Percentiles rank a stretch among this genome's conserved stretches.
Conservation (phyloP, 2,797 vertebrate genomes). For the Prionace glauca region DNA sequence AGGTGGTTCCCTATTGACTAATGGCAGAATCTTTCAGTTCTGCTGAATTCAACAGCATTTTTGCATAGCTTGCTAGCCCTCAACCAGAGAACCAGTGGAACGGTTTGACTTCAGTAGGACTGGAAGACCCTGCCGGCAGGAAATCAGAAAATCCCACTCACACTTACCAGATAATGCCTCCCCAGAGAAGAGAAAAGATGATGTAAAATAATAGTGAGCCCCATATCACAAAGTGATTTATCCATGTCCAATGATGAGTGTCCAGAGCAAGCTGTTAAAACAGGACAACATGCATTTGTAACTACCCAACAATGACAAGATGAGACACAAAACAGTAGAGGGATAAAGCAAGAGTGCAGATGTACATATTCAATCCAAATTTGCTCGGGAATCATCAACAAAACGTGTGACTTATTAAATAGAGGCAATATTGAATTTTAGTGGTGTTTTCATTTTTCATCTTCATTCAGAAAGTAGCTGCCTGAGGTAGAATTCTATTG, state of each 20-base stretch:
- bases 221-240: slow-evolving; percentile 97
- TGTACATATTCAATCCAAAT: not conserved
- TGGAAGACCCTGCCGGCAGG: too few species aligned
- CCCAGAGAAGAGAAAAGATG: slow-evolving; percentile 92
- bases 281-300: slow-evolving; percentile 39
- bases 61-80: too few species aligned
- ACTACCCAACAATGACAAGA: not conserved
- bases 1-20: too few species aligned
- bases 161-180: slow-evolving; percentile 86
- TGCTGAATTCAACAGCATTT: too few species aligned
- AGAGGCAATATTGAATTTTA: not conserved
- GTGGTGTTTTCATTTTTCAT: not conserved
- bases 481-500: not conserved
- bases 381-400: not conserved
- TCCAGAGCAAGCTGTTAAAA: slow-evolving; percentile 77
- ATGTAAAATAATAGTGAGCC: slow-evolving; percentile 90
- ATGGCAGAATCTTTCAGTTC: too few species aligned
- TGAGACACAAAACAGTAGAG: not conserved
- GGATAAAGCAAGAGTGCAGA: not conserved
- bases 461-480: not conserved
- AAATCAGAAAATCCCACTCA: not conserved
- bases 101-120: too few species aligned
- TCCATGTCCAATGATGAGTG: slow-evolving; percentile 97
- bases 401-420: not conserved
- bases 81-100: too few species aligned